phyloP scores from a whole-genome alignment of 2,888 invertebrate species.

The Platycheirus rosarum region DNA sequence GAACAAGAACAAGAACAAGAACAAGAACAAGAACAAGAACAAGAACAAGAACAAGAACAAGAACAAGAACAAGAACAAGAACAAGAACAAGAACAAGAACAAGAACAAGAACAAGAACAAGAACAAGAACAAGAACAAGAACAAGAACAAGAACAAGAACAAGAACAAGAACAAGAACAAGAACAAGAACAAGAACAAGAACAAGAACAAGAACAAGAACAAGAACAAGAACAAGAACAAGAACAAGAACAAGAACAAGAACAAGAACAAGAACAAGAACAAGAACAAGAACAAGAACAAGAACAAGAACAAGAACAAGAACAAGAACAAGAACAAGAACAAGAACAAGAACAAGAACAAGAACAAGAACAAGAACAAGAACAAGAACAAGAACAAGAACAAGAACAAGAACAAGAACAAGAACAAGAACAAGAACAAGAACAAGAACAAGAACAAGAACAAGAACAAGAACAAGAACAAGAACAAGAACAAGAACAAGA shows the following conservation, averaged over 20 bases:
- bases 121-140: constrained; percentile 13
- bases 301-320: constrained; percentile 13
- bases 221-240: constrained; percentile 11
- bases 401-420: constrained; percentile 8
- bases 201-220: constrained; percentile 13
- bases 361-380: constrained; percentile 8
- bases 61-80: constrained; percentile 13
- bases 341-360: constrained; percentile 4
- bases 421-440: constrained; percentile 4
- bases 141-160: constrained; percentile 13
- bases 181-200: constrained; percentile 13
- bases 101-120: constrained; percentile 11
- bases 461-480: constrained; percentile 4
- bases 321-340: constrained; percentile 13
- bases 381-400: constrained; percentile 16
- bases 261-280: constrained; percentile 13
- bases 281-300: constrained; percentile 11
- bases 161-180: constrained; percentile 11
- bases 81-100: constrained; percentile 13
- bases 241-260: constrained; percentile 13
- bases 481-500: constrained; percentile 1
- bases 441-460: constrained; percentile 6
- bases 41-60: constrained; percentile 3
- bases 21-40: background rate
- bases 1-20: constrained; percentile 13